Evolutionary conservation across 2,888 invertebrate species (phyloP), one percentile per base, ranked within the genome.

Genomic region (Drosophila mimetica): DNA sequence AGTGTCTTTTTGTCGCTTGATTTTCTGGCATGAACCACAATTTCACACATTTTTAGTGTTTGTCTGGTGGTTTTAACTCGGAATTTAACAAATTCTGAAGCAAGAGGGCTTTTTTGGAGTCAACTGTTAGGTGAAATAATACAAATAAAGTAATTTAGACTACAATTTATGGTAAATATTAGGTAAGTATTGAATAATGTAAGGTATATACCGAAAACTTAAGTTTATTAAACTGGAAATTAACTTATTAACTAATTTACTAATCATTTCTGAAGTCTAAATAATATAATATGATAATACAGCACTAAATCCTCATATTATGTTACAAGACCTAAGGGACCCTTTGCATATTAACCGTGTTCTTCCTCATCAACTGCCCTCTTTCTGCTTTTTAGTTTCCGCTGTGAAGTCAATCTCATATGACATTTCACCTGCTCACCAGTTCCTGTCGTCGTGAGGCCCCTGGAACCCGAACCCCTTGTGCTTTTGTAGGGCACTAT

Each of bases 371-470:
- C 16, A 25, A 9, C 14, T 36, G 9, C 6, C 4, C 25, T 20
- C 36, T 14, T 37, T 36, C 25, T 14, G 53, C 44, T 53, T 60
- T 69, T 70, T 48, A 44, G 46, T 48, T 72, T 42, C 39, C 57
- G 77, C 46, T 20, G n/a, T 18, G 44, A 63, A 65, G 64, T 47
- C 79, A 73, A 73, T 76, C 64, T 44, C 63, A 67, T 60, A 46
- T 78, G 85, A 74, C 79, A 74, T 76, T 79, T 86, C 80, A 83
- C 77, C 84, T 86, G 64, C 72, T 73, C 79, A 30, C 36, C 69
- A 60, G 65, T 85, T 86, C 86, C 86, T 86, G 86, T 74, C 37
- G 39, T 20, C 44, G 32, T 20, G 16, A 7, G 1, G 39, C 69
- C 34, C 14, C 30, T 9, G 18, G 7, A 6, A 13, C 28, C 58